Percentiles rank a stretch among this genome's conserved stretches.
Conservation (phyloP, 2,113 vertebrate genomes). For the Motacilla alba region DNA sequence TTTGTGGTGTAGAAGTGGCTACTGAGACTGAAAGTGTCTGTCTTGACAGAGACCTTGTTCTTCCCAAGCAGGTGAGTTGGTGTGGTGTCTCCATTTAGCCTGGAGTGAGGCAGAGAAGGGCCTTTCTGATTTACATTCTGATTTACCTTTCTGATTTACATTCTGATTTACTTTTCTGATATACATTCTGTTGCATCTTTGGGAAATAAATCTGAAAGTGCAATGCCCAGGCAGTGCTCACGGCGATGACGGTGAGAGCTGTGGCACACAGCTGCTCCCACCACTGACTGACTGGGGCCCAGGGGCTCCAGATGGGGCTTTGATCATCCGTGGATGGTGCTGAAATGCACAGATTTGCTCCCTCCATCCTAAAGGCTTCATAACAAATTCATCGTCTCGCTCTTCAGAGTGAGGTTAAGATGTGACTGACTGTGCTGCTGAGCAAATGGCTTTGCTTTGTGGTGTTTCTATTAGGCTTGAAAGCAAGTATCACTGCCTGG, state of each 20-base stretch:
- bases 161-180: neutral
- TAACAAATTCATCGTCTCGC: neutral
- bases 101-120: neutral
- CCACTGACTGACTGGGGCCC: neutral
- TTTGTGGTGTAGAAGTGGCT: neutral
- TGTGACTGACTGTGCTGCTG: neutral
- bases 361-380: neutral
- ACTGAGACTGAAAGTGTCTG: fast-evolving
- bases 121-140: neutral
- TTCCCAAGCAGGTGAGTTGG: neutral
- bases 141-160: neutral
- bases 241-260: fast-evolving
- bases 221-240: neutral
- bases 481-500: neutral
- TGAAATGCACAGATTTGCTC: neutral
- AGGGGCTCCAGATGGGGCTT: neutral
- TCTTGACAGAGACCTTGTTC: neutral
- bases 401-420: neutral
- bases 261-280: neutral
- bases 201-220: neutral
- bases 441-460: neutral
- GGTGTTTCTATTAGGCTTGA: neutral
- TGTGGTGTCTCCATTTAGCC: fast-evolving
- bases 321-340: neutral
- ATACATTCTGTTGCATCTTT: neutral